Conservation (phyloP, 2,888 invertebrate species). For the Athalia rosae region DNA sequence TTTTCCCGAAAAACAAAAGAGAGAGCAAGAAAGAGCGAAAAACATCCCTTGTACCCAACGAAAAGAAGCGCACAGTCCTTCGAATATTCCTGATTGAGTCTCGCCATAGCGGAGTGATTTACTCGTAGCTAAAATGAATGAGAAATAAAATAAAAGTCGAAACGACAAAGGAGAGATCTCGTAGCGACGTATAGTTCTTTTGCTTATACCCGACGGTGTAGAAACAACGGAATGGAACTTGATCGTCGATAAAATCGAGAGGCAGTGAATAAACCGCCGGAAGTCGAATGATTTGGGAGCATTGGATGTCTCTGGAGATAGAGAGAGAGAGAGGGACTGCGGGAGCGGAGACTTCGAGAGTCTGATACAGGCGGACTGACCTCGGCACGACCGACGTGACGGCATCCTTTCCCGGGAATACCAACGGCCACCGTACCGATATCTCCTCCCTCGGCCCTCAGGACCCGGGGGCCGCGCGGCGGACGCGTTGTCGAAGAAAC, state of each 20-base stretch:
- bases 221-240: background rate
- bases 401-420: slow-evolving; percentile 22
- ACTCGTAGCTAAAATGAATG: no score
- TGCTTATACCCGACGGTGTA: background rate
- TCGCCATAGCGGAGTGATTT: no score
- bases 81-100: no score
- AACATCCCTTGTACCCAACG: no score
- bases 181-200: no score
- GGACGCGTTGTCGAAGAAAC: slow-evolving; percentile 55
- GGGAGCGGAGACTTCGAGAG: slow-evolving; percentile 3
- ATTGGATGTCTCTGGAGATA: slow-evolving; percentile 12
- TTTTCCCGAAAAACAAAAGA: no score
- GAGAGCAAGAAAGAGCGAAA: no score
- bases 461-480: slow-evolving; percentile 19
- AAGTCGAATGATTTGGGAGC: slow-evolving; percentile 7
- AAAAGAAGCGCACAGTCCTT: no score
- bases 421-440: slow-evolving; percentile 1
- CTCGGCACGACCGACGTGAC: background rate
- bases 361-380: slow-evolving; percentile 23
- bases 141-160: no score
- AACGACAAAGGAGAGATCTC: no score
- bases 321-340: no score
- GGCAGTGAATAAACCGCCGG: background rate
- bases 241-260: background rate
- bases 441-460: slow-evolving; percentile 28